phyloP scores from a whole-genome alignment of 2,113 vertebrate species.

The Semnornis frantzii region DNA sequence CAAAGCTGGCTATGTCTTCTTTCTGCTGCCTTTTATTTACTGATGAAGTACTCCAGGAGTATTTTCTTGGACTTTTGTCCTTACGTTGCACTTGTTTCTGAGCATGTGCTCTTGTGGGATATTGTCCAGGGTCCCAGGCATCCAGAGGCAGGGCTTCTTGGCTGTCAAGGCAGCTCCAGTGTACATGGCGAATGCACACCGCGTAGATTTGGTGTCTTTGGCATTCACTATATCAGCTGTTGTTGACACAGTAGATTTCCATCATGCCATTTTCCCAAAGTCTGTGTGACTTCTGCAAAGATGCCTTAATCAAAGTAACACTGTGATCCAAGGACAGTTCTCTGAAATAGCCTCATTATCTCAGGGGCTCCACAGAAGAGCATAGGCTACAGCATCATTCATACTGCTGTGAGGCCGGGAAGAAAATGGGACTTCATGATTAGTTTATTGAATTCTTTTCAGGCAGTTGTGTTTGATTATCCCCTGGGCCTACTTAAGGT shows the following conservation, averaged over 20 bases:
- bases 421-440: not conserved
- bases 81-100: not conserved
- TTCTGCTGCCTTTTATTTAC: not conserved
- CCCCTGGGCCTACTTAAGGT: not conserved
- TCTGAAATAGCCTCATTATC: not conserved
- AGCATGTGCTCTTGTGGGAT: not conserved
- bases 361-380: not conserved
- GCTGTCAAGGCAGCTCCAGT: not conserved
- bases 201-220: not conserved
- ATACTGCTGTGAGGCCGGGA: not conserved
- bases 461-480: not conserved
- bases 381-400: not conserved
- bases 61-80: not conserved
- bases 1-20: not conserved
- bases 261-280: not conserved
- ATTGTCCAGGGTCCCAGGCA: not conserved
- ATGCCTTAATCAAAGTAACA: not conserved
- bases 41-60: not conserved
- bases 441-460: not conserved
- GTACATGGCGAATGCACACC: not conserved
- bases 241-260: not conserved
- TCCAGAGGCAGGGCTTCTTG: not conserved
- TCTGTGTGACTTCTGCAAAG: not conserved
- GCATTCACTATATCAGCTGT: not conserved
- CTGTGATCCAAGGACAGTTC: not conserved